A percentile compares a stretch with the other conserved stretches of the same genome.
These are phyloP conservation scores for Anastrepha obliqua DNA, from an alignment of 1,140 invertebrate genomes.

Conservation along the genomic window DNA sequence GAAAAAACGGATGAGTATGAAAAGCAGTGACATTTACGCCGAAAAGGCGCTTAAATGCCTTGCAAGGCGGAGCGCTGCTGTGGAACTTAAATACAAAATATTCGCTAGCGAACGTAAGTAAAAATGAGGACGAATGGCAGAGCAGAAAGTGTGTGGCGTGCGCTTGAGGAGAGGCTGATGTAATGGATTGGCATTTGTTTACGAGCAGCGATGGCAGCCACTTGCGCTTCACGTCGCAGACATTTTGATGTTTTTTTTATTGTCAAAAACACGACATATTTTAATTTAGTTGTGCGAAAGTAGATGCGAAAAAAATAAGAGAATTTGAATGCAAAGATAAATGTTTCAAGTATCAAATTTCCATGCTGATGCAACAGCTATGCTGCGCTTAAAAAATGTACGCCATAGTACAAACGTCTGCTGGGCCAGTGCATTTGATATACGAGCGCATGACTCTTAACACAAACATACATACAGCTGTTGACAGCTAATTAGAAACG, in stretches of 20 bases:
- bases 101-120: too few species aligned
- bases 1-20: neutral
- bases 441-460: too few species aligned
- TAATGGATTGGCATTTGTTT: neutral
- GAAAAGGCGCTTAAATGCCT: constrained; percentile 18
- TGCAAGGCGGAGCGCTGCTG: neutral
- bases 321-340: neutral
- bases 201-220: neutral
- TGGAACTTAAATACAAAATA: neutral
- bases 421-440: neutral
- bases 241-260: neutral
- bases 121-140: too few species aligned
- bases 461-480: too few species aligned
- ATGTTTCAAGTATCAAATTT: constrained; percentile 1
- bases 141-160: neutral
- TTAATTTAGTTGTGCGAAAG: neutral
- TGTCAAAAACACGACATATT: neutral
- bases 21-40: neutral
- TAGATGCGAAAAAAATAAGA: neutral
- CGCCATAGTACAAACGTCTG: neutral
- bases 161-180: neutral
- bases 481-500: too few species aligned
- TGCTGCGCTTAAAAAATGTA: neutral
- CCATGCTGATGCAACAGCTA: neutral
- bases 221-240: neutral